Evolutionary conservation across 2,888 invertebrate species (phyloP), one percentile per base, ranked within the genome.

Genomic region (Antitype chi): DNA sequence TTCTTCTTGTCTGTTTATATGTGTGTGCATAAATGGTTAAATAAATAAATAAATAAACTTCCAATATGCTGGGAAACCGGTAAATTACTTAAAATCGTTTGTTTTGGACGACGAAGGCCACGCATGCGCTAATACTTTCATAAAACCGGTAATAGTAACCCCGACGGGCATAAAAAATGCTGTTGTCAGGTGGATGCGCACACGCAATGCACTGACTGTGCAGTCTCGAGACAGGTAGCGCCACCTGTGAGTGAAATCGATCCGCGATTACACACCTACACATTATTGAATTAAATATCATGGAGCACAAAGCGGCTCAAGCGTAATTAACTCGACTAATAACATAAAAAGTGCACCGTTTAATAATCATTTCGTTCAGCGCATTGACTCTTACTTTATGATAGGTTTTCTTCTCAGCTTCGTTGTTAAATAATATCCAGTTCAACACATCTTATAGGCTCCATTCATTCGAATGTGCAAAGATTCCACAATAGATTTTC

Each of bases 211-310:
- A 85, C 74, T 74, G 69, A 60, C 74, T 85, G 71, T 47, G 52
- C 55, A n/a, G 63, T 59, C 38, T 38, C 63, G 60, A 55, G 59
- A 28, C 77, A 72, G 67, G 74, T 85, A 64, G 84, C 78, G 85
- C 83, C 86, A 85, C 79, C 79, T 87, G 86, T 74, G 47, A 73
- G 77, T 38, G 77, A 83, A 74, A 81, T 67, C 72, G 53, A 81
- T 68, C 43, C 68, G 32, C 32, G 64, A 59, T 57, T 47, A 59
- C 59, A 62, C 71, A 28, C 60, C 55, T 32, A 38, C 49, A 53
- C 55, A 76, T 74, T 71, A 82, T 64, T 38, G 55, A 59, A 53
- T 49, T 59, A 28, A 71, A 82, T 69, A 53, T 70, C 62, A 80
- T 63, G 47, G 63, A 68, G 63, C 62, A 66, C 62, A 66, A 64